These are phyloP conservation scores for Baronia brevicornis DNA, from an alignment of 2,888 invertebrate species.

Conservation along the genomic window DNA sequence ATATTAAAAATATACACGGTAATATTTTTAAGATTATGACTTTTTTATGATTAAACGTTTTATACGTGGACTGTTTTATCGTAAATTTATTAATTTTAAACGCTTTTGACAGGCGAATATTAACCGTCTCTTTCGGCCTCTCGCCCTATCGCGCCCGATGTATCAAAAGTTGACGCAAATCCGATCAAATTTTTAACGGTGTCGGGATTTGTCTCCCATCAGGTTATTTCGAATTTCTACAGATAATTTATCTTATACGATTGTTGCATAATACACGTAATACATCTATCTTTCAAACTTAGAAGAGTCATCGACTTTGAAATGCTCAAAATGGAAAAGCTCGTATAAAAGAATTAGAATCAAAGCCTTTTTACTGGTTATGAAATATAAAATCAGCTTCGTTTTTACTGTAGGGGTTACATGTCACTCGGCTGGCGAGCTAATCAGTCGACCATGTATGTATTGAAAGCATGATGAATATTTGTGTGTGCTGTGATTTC, in stretches of 20 bases:
- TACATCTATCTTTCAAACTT: constrained; percentile 11
- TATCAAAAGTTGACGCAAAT: constrained; percentile 63
- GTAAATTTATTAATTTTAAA: constrained; percentile 9
- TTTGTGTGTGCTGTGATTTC: neutral
- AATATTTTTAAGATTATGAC: neutral
- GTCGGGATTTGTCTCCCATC: constrained; percentile 39
- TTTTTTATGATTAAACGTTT: no score
- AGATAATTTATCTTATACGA: constrained; percentile 54
- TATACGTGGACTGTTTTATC: no score
- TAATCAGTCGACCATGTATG: neutral
- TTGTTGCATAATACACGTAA: constrained; percentile 40
- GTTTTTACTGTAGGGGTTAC: neutral
- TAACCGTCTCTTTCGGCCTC: constrained; percentile 23
- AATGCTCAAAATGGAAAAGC: constrained; percentile 7
- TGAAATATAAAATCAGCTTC: constrained; percentile 4
- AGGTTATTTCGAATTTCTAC: constrained; percentile 40
- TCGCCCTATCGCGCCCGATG: constrained; percentile 35
- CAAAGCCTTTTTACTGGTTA: constrained; percentile 8
- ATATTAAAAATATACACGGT: no score
- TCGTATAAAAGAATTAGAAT: constrained; percentile 9
- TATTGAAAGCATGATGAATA: neutral
- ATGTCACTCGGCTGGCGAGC: neutral
- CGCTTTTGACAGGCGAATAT: constrained; percentile 17
- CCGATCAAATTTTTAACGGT: constrained; percentile 69
- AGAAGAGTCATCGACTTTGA: constrained; percentile 2